phyloP scores from a whole-genome alignment of 37 sponge, comb jelly and placozoan genomes.

The Lycopodina hypogea region DNA sequence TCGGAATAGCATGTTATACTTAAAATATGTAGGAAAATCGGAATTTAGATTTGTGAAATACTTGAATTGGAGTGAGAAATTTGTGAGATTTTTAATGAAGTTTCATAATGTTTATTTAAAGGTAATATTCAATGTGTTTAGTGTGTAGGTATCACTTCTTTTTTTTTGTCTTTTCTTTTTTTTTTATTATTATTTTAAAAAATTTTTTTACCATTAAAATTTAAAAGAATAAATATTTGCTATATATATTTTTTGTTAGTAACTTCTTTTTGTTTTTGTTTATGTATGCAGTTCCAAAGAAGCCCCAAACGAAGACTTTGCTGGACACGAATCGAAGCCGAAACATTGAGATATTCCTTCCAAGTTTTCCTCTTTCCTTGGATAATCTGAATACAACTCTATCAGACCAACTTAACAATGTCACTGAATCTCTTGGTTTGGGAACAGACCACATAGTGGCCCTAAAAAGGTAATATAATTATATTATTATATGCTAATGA shows the following conservation, averaged over 20 bases:
- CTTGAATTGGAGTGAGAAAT: too few relatives aligned
- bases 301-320: constrained; percentile 30
- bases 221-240: neutral
- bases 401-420: constrained; percentile 35
- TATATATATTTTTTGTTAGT: neutral
- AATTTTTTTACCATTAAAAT: neutral
- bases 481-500: neutral
- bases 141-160: too few relatives aligned
- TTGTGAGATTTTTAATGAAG: too few relatives aligned
- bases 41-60: too few relatives aligned
- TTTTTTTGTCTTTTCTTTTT: neutral
- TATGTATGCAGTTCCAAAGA: constrained; percentile 13
- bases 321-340: constrained; percentile 48
- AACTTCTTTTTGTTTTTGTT: too few relatives aligned
- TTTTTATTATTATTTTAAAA: neutral
- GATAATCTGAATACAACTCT: neutral
- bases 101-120: too few relatives aligned
- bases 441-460: constrained; percentile 66
- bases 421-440: constrained; percentile 32
- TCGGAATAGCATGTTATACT: too few relatives aligned
- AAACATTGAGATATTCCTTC: constrained; percentile 52
- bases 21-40: too few relatives aligned
- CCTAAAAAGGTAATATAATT: constrained; percentile 67
- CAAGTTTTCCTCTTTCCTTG: constrained; percentile 32
- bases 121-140: too few relatives aligned